These are phyloP conservation scores for Misgurnus mizolepis DNA, from an alignment of 2,113 vertebrate species.

Conservation along the genomic window DNA sequence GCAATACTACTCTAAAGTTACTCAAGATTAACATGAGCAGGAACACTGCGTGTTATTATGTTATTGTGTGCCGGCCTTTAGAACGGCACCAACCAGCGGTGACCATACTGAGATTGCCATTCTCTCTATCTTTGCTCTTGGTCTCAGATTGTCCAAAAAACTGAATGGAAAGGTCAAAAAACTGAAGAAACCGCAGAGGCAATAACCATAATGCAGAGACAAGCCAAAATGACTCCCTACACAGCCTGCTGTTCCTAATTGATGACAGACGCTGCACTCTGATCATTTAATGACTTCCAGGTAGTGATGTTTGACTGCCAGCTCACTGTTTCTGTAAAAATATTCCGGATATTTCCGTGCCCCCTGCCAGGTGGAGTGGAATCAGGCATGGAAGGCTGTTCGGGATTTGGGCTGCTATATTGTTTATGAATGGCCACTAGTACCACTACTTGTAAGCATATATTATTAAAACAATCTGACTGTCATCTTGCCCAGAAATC, in stretches of 20 bases:
- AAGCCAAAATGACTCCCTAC: conserved; percentile 50
- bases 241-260: conserved; percentile 65
- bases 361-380: conserved; percentile 11
- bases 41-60: too few species aligned
- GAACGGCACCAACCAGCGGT: neutral
- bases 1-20: too few species aligned
- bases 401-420: neutral
- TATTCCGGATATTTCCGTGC: conserved; percentile 47
- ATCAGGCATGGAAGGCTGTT: neutral
- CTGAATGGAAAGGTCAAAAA: conserved; percentile 19
- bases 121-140: neutral
- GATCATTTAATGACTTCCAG: conserved; percentile 74
- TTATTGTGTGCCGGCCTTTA: too few species aligned
- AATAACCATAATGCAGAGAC: neutral
- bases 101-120: neutral
- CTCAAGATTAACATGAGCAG: too few species aligned
- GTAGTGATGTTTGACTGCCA: conserved; percentile 57
- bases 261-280: conserved; percentile 66
- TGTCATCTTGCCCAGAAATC: conserved; percentile 15
- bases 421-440: neutral
- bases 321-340: conserved; percentile 46
- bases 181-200: neutral
- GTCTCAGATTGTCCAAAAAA: conserved; percentile 1
- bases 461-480: conserved; percentile 1
- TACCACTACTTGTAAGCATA: conserved; percentile 10